phyloP scores from a whole-genome alignment of 2,888 invertebrate genomes.

The Hedychridium roseum region DNA sequence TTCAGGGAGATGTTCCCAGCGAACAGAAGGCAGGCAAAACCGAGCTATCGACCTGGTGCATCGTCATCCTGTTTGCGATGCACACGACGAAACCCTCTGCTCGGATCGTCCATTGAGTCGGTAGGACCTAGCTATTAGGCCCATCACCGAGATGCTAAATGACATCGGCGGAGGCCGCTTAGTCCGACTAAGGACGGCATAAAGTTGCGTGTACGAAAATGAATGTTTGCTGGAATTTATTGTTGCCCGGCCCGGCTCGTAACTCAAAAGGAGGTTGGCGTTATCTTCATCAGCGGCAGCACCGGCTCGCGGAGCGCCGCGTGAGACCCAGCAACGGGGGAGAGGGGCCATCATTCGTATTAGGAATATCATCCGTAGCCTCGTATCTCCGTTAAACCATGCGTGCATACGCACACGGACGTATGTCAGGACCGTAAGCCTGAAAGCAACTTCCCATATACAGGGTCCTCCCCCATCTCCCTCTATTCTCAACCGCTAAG shows the following conservation, averaged over 20 bases:
- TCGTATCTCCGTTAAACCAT: neutral
- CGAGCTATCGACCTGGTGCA: too few species aligned
- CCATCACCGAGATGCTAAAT: slow-evolving; percentile 61
- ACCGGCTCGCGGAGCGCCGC: slow-evolving; percentile 43
- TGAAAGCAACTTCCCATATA: too few species aligned
- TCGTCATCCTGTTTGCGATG: too few species aligned
- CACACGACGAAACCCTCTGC: too few species aligned
- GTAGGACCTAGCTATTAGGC: slow-evolving; percentile 54
- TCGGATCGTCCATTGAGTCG: slow-evolving; percentile 43
- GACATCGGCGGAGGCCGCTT: slow-evolving; percentile 59
- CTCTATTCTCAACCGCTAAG: too few species aligned
- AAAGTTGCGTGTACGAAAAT: slow-evolving; percentile 64
- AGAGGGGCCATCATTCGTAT: slow-evolving; percentile 46
- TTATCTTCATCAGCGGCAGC: slow-evolving; percentile 62
- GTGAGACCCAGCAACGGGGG: slow-evolving; percentile 43
- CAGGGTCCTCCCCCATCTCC: too few species aligned
- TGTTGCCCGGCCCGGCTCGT: slow-evolving; percentile 59
- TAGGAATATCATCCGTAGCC: slow-evolving; percentile 21
- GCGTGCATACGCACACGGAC: too few species aligned
- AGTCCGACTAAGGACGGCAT: slow-evolving; percentile 61
- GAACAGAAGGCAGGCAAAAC: too few species aligned
- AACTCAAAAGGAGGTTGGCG: slow-evolving; percentile 61
- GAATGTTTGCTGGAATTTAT: slow-evolving; percentile 64
- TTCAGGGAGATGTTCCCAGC: too few species aligned
- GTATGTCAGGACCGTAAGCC: too few species aligned